Base-by-base conservation (phyloP, 2,797 vertebrate genomes). In the Benthosema pterotum region DNA sequence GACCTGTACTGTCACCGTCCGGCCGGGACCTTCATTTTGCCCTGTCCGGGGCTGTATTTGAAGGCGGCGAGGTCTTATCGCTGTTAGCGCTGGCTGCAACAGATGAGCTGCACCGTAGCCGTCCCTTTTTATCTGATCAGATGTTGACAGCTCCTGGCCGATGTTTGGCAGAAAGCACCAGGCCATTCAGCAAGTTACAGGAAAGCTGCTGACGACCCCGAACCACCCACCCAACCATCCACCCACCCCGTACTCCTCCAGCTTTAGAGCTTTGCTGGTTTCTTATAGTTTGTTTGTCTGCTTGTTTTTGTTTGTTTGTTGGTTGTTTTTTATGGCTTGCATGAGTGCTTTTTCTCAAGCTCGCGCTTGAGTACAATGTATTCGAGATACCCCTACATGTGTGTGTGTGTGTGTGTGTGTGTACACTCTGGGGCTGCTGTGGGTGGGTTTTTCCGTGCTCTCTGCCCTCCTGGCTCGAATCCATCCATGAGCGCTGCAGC, bases 51-150 rank as follows among this genome's bases (percentile, higher is more conserved):
- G 0, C 22, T 51, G 73, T 77, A 49, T 47, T 68, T 74, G 60
- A 82, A 80, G 77, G 63, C 0, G 64, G 61, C 70, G 3, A 2
- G 7, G 32, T 61, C 71, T 87, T 87, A 84, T 82, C 78, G 49
- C 19, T 25, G 22, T 59, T 0, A 9, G 32, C 8, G 55, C 18
- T 38, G 59, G 80, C 60, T 0, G 61, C 69, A 52, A 52, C 71
- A 72, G 71, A 77, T 69, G 74, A 82, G 63, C 71, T 3, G 60
- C 72, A 74, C 68, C 25, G 54, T 69, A 63, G 68, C 70, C 63
- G 69, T 15, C 15, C 15, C 22, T 69, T 76, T 76, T 85, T 79
- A 80, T 87, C 84, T 70, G 74, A 84, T 86, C 69, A 75, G 60
- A 71, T 63, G 54, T 67, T 67, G 81, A 82, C 78, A 60, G 71